Percentiles rank a stretch among this genome's conserved stretches.
Evolutionary conservation across 2,888 invertebrate genomes (phyloP).

Genomic region (Hermaeophaga mercurialis): DNA sequence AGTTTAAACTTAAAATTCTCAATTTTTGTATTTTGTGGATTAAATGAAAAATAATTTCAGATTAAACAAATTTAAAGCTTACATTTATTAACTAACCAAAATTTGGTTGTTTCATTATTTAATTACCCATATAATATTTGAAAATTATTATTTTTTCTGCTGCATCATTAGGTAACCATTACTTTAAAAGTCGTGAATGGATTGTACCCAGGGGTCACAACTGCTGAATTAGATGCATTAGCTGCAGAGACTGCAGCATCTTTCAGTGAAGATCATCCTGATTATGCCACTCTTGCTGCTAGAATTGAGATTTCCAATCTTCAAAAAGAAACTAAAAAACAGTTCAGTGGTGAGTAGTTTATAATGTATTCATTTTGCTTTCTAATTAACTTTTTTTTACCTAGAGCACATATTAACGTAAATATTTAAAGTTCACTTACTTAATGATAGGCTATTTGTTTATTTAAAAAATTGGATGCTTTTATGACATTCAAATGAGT

Average conservation of each 20-base stretch:
- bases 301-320: conserved; percentile 94
- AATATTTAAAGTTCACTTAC: too few species aligned
- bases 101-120: conserved; percentile 1
- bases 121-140: neutral
- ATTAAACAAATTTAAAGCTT: too few species aligned
- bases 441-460: too few species aligned
- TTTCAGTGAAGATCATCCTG: conserved; percentile 96
- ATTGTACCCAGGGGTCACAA: conserved; percentile 95
- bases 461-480: too few species aligned
- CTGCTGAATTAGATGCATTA: conserved; percentile 96
- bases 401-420: too few species aligned
- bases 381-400: neutral
- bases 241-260: conserved; percentile 98
- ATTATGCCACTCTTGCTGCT: conserved; percentile 87
- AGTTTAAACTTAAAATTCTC: conserved; percentile 53
- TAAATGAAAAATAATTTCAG: too few species aligned
- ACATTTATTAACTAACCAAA: too few species aligned
- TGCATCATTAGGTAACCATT: conserved; percentile 59
- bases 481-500: too few species aligned
- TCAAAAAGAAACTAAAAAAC: conserved; percentile 97
- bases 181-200: conserved; percentile 93
- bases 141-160: neutral
- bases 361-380: neutral
- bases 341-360: conserved; percentile 80
- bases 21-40: too few species aligned